Conservation (phyloP, 2,113 vertebrate species). For the Fregetta grallaria region DNA sequence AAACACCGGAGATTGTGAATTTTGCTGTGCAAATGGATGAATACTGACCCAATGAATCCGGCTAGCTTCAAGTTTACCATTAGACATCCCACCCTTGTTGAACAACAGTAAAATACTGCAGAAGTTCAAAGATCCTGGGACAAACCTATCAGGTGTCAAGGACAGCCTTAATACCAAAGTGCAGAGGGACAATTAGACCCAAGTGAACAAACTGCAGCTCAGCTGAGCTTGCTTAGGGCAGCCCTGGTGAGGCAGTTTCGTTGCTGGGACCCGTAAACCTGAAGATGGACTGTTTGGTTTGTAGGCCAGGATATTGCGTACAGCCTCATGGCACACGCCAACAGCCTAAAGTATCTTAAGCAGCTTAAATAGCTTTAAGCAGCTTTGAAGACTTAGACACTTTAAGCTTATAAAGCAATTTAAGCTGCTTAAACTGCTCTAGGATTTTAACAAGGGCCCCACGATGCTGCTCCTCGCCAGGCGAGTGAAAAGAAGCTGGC, state of each 20-base stretch:
- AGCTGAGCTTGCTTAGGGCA: background rate
- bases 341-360: constrained; percentile 40
- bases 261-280: background rate
- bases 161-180: background rate
- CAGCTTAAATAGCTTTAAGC: constrained; percentile 57
- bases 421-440: constrained; percentile 58
- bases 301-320: background rate
- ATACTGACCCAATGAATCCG: background rate
- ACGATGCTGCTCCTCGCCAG: fast-evolving
- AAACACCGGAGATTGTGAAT: background rate
- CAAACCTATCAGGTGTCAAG: background rate
- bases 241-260: fast-evolving
- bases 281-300: background rate
- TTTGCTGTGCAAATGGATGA: background rate
- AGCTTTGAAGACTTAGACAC: constrained; percentile 52
- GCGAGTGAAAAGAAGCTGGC: background rate
- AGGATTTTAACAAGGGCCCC: background rate
- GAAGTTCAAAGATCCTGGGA: background rate
- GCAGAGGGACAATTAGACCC: background rate
- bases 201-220: background rate
- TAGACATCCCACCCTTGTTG: background rate
- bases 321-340: background rate
- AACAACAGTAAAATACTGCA: background rate
- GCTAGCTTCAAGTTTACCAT: background rate
- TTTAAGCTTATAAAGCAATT: constrained; percentile 54